Evolutionary conservation across 2,797 vertebrate genomes (phyloP).

Genomic region (Echiichthys vipera): DNA sequence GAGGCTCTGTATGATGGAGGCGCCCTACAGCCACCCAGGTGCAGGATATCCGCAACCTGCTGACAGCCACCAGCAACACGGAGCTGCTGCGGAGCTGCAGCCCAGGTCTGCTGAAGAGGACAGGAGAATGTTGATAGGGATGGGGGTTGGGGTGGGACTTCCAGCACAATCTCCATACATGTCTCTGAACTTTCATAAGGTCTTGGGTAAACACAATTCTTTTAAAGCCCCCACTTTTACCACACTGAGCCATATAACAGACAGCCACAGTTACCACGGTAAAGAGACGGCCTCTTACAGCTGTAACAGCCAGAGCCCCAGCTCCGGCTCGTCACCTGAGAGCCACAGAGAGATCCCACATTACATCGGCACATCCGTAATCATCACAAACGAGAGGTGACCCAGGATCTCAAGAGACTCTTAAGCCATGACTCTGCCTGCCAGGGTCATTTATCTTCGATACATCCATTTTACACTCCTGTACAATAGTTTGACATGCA

Average conservation of each 20-base stretch:
- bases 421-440: not conserved
- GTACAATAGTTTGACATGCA: not conserved
- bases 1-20: slow-evolving; percentile 83
- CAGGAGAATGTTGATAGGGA: slow-evolving; percentile 67
- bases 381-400: slow-evolving; percentile 94
- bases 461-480: not conserved
- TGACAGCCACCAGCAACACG: slow-evolving; percentile 51
- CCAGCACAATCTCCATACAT: slow-evolving; percentile 86
- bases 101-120: slow-evolving; percentile 71
- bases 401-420: slow-evolving; percentile 20
- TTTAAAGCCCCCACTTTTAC: slow-evolving; percentile 80
- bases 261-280: slow-evolving; percentile 71
- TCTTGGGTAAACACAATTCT: slow-evolving; percentile 86
- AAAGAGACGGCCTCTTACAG: slow-evolving; percentile 80
- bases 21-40: slow-evolving; percentile 72
- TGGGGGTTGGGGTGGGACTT: slow-evolving; percentile 54
- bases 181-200: slow-evolving; percentile 90
- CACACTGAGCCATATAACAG: slow-evolving; percentile 75
- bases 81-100: slow-evolving; percentile 54
- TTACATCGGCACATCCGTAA: slow-evolving; percentile 92
- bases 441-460: not conserved
- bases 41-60: slow-evolving; percentile 54
- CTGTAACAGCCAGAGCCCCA: slow-evolving; percentile 84
- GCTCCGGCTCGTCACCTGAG: slow-evolving; percentile 82
- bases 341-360: slow-evolving; percentile 86